Percentiles rank a stretch among this genome's conserved stretches.
Conservation (phyloP, 2,888 invertebrate species). For the Heliconius charithonia region DNA sequence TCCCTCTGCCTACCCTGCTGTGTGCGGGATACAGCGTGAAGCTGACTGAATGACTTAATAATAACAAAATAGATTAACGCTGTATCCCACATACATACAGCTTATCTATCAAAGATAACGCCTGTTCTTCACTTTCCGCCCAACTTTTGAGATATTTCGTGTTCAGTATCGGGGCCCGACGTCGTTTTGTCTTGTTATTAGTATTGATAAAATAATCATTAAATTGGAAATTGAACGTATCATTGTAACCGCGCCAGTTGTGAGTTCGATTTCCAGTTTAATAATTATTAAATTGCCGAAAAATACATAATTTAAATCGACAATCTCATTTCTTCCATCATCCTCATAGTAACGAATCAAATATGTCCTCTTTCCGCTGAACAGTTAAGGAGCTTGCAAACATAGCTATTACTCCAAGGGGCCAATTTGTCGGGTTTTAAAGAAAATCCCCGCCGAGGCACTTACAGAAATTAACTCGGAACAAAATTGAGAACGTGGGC, state of each 20-base stretch:
- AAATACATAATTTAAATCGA: not conserved
- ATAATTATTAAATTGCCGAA: too few relatives aligned
- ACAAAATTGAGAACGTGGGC: conserved; percentile 58
- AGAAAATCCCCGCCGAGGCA: conserved; percentile 51
- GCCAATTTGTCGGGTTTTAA: conserved; percentile 41
- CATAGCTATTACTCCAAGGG: conserved; percentile 35
- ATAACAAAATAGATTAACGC: too few relatives aligned
- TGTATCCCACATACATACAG: too few relatives aligned
- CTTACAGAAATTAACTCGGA: conserved; percentile 64
- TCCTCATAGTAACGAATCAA: not conserved
- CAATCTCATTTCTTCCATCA: not conserved
- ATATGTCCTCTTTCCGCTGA: not conserved
- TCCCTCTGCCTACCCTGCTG: too few relatives aligned
- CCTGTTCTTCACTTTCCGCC: not conserved
- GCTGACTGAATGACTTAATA: too few relatives aligned
- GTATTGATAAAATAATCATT: too few relatives aligned
- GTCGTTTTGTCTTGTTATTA: not conserved
- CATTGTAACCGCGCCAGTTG: too few relatives aligned
- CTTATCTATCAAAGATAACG: too few relatives aligned
- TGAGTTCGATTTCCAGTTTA: too few relatives aligned
- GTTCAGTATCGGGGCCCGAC: too few relatives aligned
- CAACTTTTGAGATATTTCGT: not conserved
- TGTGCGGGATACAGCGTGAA: too few relatives aligned
- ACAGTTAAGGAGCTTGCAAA: conserved; percentile 25
- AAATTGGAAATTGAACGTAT: too few relatives aligned